phyloP scores from a whole-genome alignment of 1,140 invertebrate genomes.

The Neelides sp. region DNA sequence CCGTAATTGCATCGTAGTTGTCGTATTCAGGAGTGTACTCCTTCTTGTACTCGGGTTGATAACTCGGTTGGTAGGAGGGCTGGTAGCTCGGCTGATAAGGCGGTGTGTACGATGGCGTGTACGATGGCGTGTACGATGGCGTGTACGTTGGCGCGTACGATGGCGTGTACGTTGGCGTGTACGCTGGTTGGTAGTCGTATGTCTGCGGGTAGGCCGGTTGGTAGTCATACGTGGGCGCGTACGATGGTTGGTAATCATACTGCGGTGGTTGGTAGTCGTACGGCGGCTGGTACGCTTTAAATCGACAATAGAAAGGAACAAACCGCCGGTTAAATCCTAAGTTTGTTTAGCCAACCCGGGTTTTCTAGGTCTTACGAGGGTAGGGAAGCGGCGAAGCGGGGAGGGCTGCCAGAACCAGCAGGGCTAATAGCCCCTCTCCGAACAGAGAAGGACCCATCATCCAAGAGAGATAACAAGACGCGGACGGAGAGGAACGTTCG shows the following conservation, averaged over 20 bases:
- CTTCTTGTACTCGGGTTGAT: conserved; percentile 9
- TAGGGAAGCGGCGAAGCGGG: conserved; percentile 9
- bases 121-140: conserved; percentile 2
- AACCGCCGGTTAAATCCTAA: not conserved
- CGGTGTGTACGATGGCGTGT: not conserved
- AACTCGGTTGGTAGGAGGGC: not conserved
- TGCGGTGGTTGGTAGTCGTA: conserved; percentile 3
- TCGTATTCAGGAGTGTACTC: conserved; percentile 24
- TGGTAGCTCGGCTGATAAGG: conserved; percentile 10
- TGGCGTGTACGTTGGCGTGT: conserved; percentile 1
- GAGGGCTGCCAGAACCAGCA: conserved; percentile 12
- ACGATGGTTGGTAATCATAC: conserved; percentile 6
- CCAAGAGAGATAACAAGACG: too few relatives aligned
- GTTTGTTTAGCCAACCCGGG: not conserved
- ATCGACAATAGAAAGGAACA: not conserved
- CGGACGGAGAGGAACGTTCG: too few relatives aligned
- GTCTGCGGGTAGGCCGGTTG: conserved; percentile 4
- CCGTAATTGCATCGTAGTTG: conserved; percentile 25
- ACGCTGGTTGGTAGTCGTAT: not conserved
- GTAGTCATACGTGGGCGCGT: not conserved
- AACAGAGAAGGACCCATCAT: too few relatives aligned
- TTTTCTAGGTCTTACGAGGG: not conserved
- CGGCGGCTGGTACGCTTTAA: not conserved
- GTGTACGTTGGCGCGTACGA: not conserved
- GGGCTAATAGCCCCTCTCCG: conserved; percentile 2